A percentile compares a stretch with the other conserved stretches of the same genome.
phyloP scores from a whole-genome alignment of 2,113 vertebrate species.

The Colius striatus region DNA sequence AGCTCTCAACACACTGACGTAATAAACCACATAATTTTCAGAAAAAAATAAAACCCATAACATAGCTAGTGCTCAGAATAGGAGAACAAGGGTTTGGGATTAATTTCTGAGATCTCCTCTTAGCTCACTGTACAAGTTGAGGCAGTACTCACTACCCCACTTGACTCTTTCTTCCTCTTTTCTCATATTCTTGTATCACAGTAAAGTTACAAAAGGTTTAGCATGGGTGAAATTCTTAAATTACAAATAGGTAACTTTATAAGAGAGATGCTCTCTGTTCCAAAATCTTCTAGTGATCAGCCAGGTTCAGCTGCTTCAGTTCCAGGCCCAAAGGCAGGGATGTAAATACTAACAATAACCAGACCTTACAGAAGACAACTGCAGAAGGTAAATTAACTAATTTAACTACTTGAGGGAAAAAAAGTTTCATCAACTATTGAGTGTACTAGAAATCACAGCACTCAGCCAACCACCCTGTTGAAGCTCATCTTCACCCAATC shows the following conservation, averaged over 20 bases:
- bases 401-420: not conserved
- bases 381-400: not conserved
- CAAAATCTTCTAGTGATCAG: not conserved
- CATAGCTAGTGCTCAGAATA: not conserved
- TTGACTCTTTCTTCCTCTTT: not conserved
- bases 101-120: not conserved
- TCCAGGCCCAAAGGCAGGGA: not conserved
- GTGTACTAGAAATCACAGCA: not conserved
- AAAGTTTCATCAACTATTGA: not conserved
- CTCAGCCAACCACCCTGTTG: not conserved
- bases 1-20: not conserved
- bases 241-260: not conserved
- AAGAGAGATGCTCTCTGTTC: not conserved
- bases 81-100: not conserved
- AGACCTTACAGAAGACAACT: not conserved
- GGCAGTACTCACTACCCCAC: not conserved
- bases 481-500: not conserved
- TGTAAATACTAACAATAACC: not conserved
- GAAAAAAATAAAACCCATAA: not conserved
- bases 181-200: not conserved
- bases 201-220: not conserved
- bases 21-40: not conserved
- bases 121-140: not conserved
- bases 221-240: not conserved
- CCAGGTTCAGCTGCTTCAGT: not conserved